Base-by-base conservation (phyloP, 2,113 vertebrate species). In the Protobothrops flavoviridis region DNA sequence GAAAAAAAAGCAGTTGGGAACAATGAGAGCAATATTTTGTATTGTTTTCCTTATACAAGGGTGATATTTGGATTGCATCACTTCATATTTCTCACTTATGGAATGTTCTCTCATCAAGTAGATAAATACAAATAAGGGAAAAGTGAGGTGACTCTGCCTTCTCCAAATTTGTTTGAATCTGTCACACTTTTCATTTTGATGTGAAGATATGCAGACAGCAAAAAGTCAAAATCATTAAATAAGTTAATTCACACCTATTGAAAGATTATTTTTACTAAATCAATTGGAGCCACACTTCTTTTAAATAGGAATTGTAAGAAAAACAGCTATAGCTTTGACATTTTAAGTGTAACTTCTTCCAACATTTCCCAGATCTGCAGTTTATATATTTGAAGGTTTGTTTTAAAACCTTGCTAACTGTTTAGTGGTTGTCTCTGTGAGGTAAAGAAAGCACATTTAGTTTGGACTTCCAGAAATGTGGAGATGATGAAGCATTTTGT, bases 201-300 rank as follows among this genome's bases (percentile, higher is more conserved):
- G 24, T 85, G 53, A 91, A 85, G n/a, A 1, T 29, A 87, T 87
- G 45, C 57, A 92, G 89, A 56, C 9, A 93, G 24, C 0, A 5
- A 33, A 87, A 91, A 89, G 48, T 12, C 0, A 39, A 87, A 90
- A 53, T 86, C 64, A 69, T 48, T 64, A 91, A 91, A 4, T 2
- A 91, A 57, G 0, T 0, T 61, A 21, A 0, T 90, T 50, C 50
- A 93, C 3, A 88, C 88, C 24, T 89, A 89, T 87, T 88, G 21
- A 94, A 92, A 21, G 7, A 48, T 88, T 92, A 89, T 81, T 4
- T n/a, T 92, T 91, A 48, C 92, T 21, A 15, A 93, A 55, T 13
- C 0, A 88, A 43, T 1, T 39, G 26, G 24, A 88, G 61, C 26
- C 43, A 89, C 45, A 94, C 23, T 12, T 52, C 57, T 59, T 89